Percentiles rank a stretch among this genome's conserved stretches.
Conservation (phyloP, 64 coral and sea anemone species). For the Montipora foliosa region DNA sequence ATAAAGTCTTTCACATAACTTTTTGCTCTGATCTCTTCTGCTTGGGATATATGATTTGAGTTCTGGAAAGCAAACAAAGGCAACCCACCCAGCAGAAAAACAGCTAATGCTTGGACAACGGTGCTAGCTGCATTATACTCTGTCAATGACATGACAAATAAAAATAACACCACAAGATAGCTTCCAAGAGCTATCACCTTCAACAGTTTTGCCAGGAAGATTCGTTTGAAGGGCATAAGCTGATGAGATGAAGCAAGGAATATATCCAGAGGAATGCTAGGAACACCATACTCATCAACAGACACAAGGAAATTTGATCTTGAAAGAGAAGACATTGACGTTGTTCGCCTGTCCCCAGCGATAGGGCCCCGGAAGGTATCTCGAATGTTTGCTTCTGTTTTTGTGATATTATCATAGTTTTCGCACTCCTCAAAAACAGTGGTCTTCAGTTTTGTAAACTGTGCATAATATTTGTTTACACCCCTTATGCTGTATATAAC, state of each 20-base stretch:
- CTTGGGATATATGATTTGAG: slow-evolving; percentile 35
- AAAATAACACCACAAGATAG: slow-evolving; percentile 83
- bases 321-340: slow-evolving; percentile 50
- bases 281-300: slow-evolving; percentile 71
- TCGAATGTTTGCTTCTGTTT: slow-evolving; percentile 71
- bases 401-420: slow-evolving; percentile 70
- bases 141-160: slow-evolving; percentile 80
- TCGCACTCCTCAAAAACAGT: slow-evolving; percentile 95
- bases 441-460: slow-evolving; percentile 78
- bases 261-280: slow-evolving; percentile 82
- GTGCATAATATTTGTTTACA: slow-evolving; percentile 65
- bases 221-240: slow-evolving; percentile 87
- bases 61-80: slow-evolving; percentile 56
- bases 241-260: slow-evolving; percentile 70
- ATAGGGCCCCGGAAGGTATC: slow-evolving; percentile 72
- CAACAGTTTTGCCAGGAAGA: slow-evolving; percentile 73
- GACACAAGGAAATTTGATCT: slow-evolving; percentile 59
- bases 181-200: slow-evolving; percentile 65
- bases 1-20: slow-evolving; percentile 77
- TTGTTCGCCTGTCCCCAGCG: slow-evolving; percentile 38
- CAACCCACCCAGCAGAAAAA: slow-evolving; percentile 79
- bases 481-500: slow-evolving; percentile 69
- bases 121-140: slow-evolving; percentile 66
- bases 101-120: slow-evolving; percentile 59
- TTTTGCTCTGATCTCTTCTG: slow-evolving; percentile 72